phyloP scores from a whole-genome alignment of 2,113 vertebrate genomes.

The Loxodonta africana region DNA sequence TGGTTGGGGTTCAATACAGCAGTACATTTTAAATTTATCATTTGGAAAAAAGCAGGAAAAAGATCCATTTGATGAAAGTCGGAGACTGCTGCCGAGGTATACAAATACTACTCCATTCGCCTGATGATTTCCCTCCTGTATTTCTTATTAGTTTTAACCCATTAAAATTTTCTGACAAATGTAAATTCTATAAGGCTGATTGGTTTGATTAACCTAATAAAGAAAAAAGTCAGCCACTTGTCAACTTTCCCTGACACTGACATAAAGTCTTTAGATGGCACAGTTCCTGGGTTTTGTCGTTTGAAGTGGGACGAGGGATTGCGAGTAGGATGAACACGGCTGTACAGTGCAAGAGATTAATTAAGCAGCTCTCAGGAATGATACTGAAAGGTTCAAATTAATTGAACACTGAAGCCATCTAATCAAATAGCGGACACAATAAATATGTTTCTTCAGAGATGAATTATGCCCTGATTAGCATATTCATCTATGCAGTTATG shows the following conservation, averaged over 20 bases:
- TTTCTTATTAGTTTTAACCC: constrained; percentile 68
- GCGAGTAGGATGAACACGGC: constrained; percentile 71
- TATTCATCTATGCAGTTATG: constrained; percentile 82
- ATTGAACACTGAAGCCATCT: constrained; percentile 87
- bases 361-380: constrained; percentile 85
- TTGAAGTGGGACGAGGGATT: constrained; percentile 69
- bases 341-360: constrained; percentile 86
- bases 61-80: constrained; percentile 2
- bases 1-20: constrained; percentile 6
- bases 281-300: constrained; percentile 83
- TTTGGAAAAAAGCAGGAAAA: constrained; percentile 53
- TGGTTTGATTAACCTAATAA: constrained; percentile 85
- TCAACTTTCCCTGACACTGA: constrained; percentile 88
- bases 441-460: constrained; percentile 88
- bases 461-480: constrained; percentile 84
- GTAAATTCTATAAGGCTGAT: constrained; percentile 77
- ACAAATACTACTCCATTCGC: not conserved
- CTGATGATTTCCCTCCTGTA: not conserved
- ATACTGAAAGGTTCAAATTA: constrained; percentile 88
- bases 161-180: constrained; percentile 74
- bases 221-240: constrained; percentile 70
- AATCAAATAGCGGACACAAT: constrained; percentile 88
- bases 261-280: constrained; percentile 87
- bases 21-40: constrained; percentile 15
- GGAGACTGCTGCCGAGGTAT: not conserved